Percentiles rank a stretch among this genome's conserved stretches.
Conservation (phyloP, 2,797 vertebrate species). For the Dicrostonyx torquatus region DNA sequence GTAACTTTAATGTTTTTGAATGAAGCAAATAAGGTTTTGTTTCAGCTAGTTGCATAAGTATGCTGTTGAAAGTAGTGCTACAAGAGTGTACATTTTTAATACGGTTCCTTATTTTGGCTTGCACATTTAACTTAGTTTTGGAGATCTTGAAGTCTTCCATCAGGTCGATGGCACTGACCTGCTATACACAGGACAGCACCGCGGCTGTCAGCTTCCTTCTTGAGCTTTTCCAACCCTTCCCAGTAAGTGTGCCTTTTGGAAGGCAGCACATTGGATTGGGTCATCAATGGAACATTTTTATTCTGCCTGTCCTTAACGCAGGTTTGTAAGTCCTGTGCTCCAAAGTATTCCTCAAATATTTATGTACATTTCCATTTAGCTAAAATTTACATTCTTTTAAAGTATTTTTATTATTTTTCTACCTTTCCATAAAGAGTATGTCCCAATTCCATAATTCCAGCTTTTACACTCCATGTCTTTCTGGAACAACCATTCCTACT, state of each 20-base stretch:
- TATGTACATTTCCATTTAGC: constrained; percentile 49
- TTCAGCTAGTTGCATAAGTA: constrained; percentile 35
- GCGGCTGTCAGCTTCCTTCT: neutral
- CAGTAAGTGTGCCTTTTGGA: constrained; percentile 9
- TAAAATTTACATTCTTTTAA: constrained; percentile 61
- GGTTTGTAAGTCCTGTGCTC: neutral
- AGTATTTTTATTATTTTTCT: constrained; percentile 56
- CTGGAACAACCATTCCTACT: constrained; percentile 44
- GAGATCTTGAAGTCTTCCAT: neutral
- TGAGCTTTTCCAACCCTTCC: constrained; percentile 44
- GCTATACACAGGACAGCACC: neutral
- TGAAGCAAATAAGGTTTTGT: constrained; percentile 70
- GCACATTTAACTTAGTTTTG: neutral
- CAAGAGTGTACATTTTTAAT: constrained; percentile 56
- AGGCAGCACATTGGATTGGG: constrained; percentile 29
- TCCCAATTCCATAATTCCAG: constrained; percentile 54
- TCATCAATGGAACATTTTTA: constrained; percentile 29
- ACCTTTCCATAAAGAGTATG: constrained; percentile 33
- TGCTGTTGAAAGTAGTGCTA: constrained; percentile 42
- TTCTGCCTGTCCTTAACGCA: neutral
- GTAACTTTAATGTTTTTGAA: constrained; percentile 76
- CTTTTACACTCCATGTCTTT: constrained; percentile 69
- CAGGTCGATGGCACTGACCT: neutral
- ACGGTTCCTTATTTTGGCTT: constrained; percentile 60
- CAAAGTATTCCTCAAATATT: constrained; percentile 65